Base-by-base conservation (phyloP, 2,888 invertebrate genomes). In the Morpho deidamia region DNA sequence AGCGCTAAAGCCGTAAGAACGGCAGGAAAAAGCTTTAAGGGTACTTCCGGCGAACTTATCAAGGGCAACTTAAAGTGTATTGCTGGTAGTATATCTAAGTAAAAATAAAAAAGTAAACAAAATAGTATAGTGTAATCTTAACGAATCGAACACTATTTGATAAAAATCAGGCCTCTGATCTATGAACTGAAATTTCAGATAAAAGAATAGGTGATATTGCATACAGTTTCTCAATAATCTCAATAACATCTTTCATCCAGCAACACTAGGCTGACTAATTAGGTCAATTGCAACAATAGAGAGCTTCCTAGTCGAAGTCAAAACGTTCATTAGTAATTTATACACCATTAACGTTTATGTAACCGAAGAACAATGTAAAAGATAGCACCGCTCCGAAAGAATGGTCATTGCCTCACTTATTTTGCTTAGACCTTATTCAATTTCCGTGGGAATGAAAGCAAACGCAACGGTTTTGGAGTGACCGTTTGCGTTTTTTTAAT, bases 301-400 rank as follows among this genome's bases (percentile, higher is more conserved):
- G 70, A 43, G 49, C 79, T 85, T 84, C 83, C 82, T 82, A 76
- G 78, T 76, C 74, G 65, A 60, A 69, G 62, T 72, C 67, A 65
- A 75, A 75, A 76, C 76, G 76, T 83, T 80, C 72, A 78, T 82
- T 81, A 78, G 66, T 68, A 69, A 82, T 84, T 81, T 78, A 83
- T 83, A 82, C 76, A 71, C 81, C 78, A 83, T 83, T 85, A 82
- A 79, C 68, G 63, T 62, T 84, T 86, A 83, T 85, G 84, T 87
- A 88, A 88, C 71, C 38, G 64, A 62, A 69, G 69, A 83, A 88
- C 88, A 88, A 88, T 86, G 80, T 70, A 71, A 72, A 77, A 78
- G 84, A 84, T 84, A 83, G 81, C 73, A 71, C 75, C 74, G 77
- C 83, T 81, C 78, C 74, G 76, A 74, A 83, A 83, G 78, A 85